Conservation (phyloP, 2,888 invertebrate species). For the Aradus depressus region DNA sequence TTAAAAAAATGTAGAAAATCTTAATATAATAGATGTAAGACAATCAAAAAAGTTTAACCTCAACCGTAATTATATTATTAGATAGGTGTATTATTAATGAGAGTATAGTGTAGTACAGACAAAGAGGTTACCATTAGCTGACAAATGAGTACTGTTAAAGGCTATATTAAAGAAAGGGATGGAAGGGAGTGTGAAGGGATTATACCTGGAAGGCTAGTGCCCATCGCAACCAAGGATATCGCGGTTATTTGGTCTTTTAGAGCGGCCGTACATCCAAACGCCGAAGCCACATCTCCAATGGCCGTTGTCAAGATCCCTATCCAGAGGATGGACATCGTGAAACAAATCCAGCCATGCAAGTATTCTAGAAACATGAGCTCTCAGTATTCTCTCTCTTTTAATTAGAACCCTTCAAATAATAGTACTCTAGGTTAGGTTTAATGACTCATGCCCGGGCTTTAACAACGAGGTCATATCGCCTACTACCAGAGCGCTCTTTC, state of each 20-base stretch:
- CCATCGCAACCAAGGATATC: constrained; percentile 92
- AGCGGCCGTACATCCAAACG: constrained; percentile 94
- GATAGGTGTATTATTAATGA: neutral
- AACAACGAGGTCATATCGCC: too few species aligned
- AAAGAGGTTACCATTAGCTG: neutral
- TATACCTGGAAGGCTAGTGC: constrained; percentile 92
- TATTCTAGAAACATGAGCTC: too few species aligned
- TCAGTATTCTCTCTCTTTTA: too few species aligned
- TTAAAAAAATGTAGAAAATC: too few species aligned
- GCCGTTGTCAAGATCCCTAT: constrained; percentile 92
- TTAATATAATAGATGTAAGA: too few species aligned
- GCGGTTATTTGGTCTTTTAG: constrained; percentile 95
- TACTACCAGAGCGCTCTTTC: too few species aligned
- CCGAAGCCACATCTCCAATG: constrained; percentile 92
- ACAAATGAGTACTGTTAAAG: neutral
- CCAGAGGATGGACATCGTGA: constrained; percentile 77
- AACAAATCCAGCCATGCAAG: constrained; percentile 77
- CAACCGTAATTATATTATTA: neutral
- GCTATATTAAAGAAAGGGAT: constrained; percentile 1
- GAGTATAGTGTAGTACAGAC: neutral
- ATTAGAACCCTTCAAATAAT: too few species aligned
- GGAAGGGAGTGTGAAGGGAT: too few species aligned
- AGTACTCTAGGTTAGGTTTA: too few species aligned
- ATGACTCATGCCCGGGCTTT: too few species aligned
- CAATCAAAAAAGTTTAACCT: neutral